Percentiles rank a stretch among this genome's conserved stretches.
Evolutionary conservation across 2,888 invertebrate species (phyloP).

Genomic region (Troides aeacus): DNA sequence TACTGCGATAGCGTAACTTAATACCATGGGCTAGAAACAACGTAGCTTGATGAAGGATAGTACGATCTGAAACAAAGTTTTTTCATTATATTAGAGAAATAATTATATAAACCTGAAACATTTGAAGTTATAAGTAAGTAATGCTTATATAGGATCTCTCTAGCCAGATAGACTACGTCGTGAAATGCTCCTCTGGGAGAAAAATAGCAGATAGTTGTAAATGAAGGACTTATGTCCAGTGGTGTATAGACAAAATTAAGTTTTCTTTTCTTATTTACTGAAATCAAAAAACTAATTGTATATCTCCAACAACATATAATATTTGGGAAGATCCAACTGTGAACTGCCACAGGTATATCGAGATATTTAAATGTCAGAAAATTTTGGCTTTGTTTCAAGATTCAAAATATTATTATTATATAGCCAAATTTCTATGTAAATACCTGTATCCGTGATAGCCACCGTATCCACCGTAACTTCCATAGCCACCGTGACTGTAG

Average conservation of each 20-base stretch:
- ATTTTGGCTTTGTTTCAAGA: not conserved
- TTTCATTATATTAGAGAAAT: not conserved
- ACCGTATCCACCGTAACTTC: constrained; percentile 40
- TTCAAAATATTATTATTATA: not conserved
- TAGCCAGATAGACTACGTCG: too few relatives aligned
- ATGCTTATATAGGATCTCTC: too few relatives aligned
- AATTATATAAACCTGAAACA: not conserved
- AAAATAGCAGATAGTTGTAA: too few relatives aligned
- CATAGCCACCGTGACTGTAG: constrained; percentile 40
- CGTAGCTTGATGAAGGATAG: constrained; percentile 20
- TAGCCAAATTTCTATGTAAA: not conserved
- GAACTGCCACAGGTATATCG: too few relatives aligned
- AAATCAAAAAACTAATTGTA: too few relatives aligned
- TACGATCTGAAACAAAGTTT: constrained; percentile 28
- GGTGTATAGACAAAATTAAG: too few relatives aligned
- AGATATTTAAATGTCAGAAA: not conserved
- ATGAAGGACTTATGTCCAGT: too few relatives aligned
- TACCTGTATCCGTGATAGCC: constrained; percentile 14
- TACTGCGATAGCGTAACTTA: not conserved
- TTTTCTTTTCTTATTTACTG: too few relatives aligned
- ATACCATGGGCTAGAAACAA: constrained; percentile 20
- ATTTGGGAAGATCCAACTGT: too few relatives aligned
- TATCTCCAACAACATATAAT: too few relatives aligned
- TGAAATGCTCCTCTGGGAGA: too few relatives aligned
- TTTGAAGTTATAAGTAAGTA: not conserved